Conservation (phyloP, 2,888 invertebrate species). For the Sphecodes monilicornis region DNA sequence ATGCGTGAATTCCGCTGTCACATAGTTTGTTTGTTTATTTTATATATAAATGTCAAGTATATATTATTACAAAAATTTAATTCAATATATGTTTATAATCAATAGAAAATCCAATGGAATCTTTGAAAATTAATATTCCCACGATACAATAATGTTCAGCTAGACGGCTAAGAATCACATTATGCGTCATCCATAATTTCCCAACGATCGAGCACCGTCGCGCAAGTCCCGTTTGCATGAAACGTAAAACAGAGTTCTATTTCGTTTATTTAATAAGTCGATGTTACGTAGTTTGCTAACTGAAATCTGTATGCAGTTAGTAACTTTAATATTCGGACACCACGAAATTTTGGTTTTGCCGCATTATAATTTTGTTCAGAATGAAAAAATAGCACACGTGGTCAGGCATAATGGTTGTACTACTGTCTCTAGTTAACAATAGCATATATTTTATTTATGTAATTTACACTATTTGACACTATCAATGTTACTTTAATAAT, state of each 20-base stretch:
- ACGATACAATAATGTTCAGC: not conserved
- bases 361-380: too few species aligned
- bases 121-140: not conserved
- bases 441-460: too few species aligned
- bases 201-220: not conserved
- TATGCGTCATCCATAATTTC: not conserved
- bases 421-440: too few species aligned
- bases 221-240: not conserved
- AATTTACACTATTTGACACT: too few species aligned
- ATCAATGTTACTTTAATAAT: too few species aligned
- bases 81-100: not conserved
- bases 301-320: too few species aligned
- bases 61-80: not conserved
- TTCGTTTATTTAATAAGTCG: not conserved
- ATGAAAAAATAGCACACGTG: too few species aligned
- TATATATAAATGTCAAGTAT: too few species aligned
- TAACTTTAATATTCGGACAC: too few species aligned
- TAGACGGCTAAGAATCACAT: not conserved
- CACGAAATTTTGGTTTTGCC: too few species aligned
- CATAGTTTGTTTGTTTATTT: too few species aligned
- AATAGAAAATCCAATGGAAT: not conserved
- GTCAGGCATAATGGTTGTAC: too few species aligned
- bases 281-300: not conserved
- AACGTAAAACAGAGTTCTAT: not conserved
- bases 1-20: not conserved